Evolutionary conservation across 2,888 invertebrate species (phyloP).

Genomic region (Dione juno): DNA sequence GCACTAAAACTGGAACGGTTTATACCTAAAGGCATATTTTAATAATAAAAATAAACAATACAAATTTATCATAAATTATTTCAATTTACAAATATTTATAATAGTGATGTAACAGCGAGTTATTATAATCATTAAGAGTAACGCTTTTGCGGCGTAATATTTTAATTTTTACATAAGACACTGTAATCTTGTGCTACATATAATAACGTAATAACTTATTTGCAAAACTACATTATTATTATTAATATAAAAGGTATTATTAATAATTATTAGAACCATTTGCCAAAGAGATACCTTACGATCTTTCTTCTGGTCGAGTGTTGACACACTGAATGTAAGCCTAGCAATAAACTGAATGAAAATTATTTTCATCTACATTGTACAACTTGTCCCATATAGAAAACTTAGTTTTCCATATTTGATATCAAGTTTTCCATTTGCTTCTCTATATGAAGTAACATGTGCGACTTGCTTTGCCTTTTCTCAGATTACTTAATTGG

Average conservation of each 20-base stretch:
- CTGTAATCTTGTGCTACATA: no score
- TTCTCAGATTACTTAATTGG: constrained; percentile 40
- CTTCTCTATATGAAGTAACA: constrained; percentile 41
- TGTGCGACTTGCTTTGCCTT: constrained; percentile 42
- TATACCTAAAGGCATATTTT: constrained; percentile 40
- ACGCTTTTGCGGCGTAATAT: neutral
- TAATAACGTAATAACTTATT: no score
- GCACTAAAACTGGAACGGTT: constrained; percentile 50
- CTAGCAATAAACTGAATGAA: constrained; percentile 44
- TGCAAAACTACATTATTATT: neutral
- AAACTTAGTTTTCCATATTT: constrained; percentile 43
- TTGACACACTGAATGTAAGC: neutral
- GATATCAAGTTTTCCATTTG: constrained; percentile 42
- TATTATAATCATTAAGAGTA: neutral
- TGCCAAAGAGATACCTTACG: neutral
- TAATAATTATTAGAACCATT: neutral
- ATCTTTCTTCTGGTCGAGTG: neutral
- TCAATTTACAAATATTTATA: neutral
- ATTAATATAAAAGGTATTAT: neutral
- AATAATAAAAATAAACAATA: constrained; percentile 3
- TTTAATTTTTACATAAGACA: neutral
- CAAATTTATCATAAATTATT: neutral
- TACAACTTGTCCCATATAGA: constrained; percentile 40
- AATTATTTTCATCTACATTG: constrained; percentile 42
- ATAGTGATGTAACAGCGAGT: neutral